Base-by-base conservation (phyloP, 2,113 vertebrate genomes). In the Lethenteron camtschaticum region DNA sequence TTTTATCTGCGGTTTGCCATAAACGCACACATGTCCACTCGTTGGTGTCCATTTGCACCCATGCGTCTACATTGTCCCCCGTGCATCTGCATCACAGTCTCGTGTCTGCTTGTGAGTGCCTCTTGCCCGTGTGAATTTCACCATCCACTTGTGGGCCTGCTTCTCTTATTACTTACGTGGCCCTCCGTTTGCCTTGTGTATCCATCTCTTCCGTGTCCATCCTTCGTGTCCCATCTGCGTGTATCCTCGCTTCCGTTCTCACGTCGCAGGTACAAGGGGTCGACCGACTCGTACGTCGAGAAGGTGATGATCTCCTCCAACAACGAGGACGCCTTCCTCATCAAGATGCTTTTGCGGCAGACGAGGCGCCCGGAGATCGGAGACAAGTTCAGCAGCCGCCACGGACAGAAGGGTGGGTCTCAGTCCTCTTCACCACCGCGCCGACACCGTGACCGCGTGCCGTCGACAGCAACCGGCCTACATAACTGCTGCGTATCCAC, bases 241-340 rank as follows among this genome's bases (percentile, higher is more conserved):
- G 41, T 41, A 41, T 41, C 72, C 41, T 41, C 41, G 41, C 41
- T 41, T 75, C 59, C 79, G 57, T 72, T 14, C 75, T 71, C 63
- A 11, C 2, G n/a, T 66, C 16, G n/a, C 24, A 66, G 63, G 24
- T 66, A 66, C 63, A 66, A 66, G 63, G 63, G 63, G 9, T n/a
- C 63, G n/a, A 24, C 24, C n/a, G 63, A 66, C 24, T 66, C 63
- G n/a, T 66, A 66, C 63, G 20, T 66, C 63, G 63, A 66, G 63
- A 66, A 66, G 10, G 63, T 66, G 63, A 66, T 66, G 63, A 66
- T 66, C 63, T 66, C 63, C 9, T 66, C 63, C 63, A 66, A 66
- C 63, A 66, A 66, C 63, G 63, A 66, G 20, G 63, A 66, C 20
- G 63, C 63, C 63, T 66, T 66, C 20, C 63, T 66, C 20, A 66